Evolutionary conservation across 1,140 invertebrate genomes (phyloP).

Genomic region (Eurosta solidaginis): DNA sequence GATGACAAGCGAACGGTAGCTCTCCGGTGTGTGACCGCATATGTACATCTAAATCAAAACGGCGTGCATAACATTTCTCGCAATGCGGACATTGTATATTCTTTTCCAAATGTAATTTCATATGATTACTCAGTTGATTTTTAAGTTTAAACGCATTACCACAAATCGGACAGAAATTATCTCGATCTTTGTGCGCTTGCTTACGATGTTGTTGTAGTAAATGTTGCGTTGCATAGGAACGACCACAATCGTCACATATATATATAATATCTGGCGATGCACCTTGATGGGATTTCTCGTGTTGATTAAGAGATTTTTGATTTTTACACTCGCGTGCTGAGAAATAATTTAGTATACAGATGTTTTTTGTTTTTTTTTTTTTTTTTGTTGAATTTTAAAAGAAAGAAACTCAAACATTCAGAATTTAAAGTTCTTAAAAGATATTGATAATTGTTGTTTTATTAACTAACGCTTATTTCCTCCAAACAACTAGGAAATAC

Average conservation of each 20-base stretch:
- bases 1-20: constrained; percentile 33
- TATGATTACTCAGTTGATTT: constrained; percentile 35
- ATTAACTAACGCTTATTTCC: no score
- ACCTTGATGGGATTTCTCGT: constrained; percentile 31
- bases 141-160: constrained; percentile 34
- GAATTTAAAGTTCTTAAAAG: no score
- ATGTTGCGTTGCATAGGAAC: constrained; percentile 23
- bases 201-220: constrained; percentile 32
- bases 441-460: no score
- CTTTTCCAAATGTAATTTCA: constrained; percentile 36
- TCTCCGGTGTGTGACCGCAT: constrained; percentile 34
- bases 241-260: constrained; percentile 30
- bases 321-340: constrained; percentile 34
- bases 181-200: constrained; percentile 35
- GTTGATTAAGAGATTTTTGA: constrained; percentile 32
- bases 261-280: not conserved
- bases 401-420: no score
- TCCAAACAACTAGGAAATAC: no score
- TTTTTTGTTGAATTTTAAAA: no score
- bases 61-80: constrained; percentile 35
- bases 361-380: not conserved
- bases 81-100: constrained; percentile 37
- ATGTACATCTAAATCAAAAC: constrained; percentile 34
- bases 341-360: not conserved
- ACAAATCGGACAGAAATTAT: constrained; percentile 28